phyloP scores from a whole-genome alignment of 2,888 invertebrate species.

The Lottia gigantea region DNA sequence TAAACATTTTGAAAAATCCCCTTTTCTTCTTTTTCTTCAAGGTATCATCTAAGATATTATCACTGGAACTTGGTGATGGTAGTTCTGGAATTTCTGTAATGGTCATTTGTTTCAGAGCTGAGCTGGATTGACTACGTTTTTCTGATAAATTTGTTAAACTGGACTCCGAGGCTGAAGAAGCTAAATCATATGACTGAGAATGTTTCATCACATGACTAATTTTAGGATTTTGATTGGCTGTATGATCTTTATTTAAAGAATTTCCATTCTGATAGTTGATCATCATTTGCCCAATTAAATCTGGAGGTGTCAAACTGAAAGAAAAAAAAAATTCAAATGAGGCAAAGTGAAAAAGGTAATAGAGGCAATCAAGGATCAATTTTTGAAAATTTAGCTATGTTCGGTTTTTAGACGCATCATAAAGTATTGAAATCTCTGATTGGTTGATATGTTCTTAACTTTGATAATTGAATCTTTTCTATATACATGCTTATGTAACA shows the following conservation, averaged over 20 bases:
- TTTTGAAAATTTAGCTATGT: too few relatives aligned
- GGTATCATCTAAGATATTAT: neutral
- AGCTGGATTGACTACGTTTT: constrained; percentile 2
- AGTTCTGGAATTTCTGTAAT: neutral
- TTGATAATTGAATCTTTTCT: too few relatives aligned
- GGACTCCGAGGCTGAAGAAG: neutral
- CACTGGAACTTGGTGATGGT: neutral
- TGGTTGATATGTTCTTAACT: too few relatives aligned
- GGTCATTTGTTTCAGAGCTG: neutral
- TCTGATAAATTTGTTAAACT: constrained; percentile 4
- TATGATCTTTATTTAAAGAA: neutral
- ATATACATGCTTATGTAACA: too few relatives aligned
- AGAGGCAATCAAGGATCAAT: too few relatives aligned
- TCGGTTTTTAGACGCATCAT: too few relatives aligned
- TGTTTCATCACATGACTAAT: neutral
- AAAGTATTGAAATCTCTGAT: too few relatives aligned
- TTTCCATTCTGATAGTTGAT: neutral
- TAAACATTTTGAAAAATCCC: neutral
- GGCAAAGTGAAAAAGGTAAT: too few relatives aligned
- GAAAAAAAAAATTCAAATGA: neutral
- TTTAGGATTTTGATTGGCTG: neutral
- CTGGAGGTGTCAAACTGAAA: neutral
- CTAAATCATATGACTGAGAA: constrained; percentile 12
- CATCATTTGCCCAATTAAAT: constrained; percentile 1
- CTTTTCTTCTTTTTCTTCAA: neutral